Evolutionary conservation across 2,888 invertebrate species (phyloP), one percentile per base, ranked within the genome.

Genomic region (Ligdia adustata): DNA sequence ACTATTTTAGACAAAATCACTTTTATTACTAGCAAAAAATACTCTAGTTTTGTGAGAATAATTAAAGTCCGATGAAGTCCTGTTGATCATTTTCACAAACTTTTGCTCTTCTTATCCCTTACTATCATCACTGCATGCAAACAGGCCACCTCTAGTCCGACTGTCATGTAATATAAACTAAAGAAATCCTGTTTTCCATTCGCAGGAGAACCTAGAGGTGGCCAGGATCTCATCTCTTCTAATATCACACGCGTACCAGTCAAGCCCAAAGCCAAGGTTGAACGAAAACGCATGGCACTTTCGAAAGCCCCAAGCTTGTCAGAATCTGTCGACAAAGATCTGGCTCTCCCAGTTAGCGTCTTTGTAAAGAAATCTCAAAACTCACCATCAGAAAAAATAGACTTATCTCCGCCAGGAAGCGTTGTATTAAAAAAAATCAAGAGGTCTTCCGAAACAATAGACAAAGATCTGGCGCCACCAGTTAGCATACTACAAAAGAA

Each of bases 151-250:
- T 73, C 75, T 71, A 58, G 33, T 14, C 11, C 31, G 43, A 50
- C 5, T 26, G 6, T 15, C n/a, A 37, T 11, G 11, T 41, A 53
- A 57, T 50, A 9, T 3, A 54, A 52, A 57, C 60, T 66, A 68
- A 70, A 64, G 59, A 22, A 59, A 69, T 56, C 60, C 52, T 78
- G 76, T 81, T 82, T 85, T 79, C 75, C 75, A 85, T 22, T 86
- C 50, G 29, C 88, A 89, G 88, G 85, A 70, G 78, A 82, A 74
- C 66, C 69, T 70, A 81, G 77, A 72, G 80, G 80, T 75, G 72
- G 79, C 73, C 85, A 80, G 79, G 74, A 71, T 69, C 52, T 52
- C 28, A 51, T 60, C 57, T 57, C 60, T 57, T 41, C 51, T 22
- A 18, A 54, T 37, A 51, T 15, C 31, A 11, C 42, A 32, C 22